These are phyloP conservation scores for Tetragnatha versicolor DNA, from an alignment of 1,140 invertebrate species.

Conservation along the genomic window DNA sequence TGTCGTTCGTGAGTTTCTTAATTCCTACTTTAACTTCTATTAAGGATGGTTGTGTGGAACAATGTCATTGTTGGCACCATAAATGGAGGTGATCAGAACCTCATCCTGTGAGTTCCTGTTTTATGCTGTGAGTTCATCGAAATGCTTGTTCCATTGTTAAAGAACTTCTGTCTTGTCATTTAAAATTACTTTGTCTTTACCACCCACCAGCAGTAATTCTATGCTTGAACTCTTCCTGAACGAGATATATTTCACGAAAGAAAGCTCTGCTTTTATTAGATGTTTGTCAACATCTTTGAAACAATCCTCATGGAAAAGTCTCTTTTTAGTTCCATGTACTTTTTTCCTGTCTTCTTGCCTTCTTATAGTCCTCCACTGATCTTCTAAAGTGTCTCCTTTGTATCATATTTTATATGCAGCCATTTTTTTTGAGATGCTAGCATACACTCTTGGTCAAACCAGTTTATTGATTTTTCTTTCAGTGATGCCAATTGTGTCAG, in stretches of 20 bases:
- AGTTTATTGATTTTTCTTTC: constrained; percentile 3
- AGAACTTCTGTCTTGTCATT: constrained; percentile 8
- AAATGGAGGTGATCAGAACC: neutral
- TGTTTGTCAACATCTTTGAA: constrained; percentile 10
- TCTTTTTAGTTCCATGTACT: neutral
- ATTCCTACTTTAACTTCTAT: constrained; percentile 6
- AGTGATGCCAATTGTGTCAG: neutral
- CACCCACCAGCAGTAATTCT: neutral
- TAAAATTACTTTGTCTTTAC: constrained; percentile 6
- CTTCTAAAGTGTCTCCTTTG: constrained; percentile 2
- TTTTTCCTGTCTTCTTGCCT: neutral
- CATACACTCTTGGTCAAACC: constrained; percentile 2
- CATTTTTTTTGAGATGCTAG: neutral
- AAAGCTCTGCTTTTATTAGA: constrained; percentile 16
- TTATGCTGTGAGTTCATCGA: neutral
- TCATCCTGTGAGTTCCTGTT: neutral
- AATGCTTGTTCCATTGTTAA: neutral
- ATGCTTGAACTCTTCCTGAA: neutral
- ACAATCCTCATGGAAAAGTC: neutral
- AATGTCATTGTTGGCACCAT: neutral
- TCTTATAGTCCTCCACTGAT: constrained; percentile 4
- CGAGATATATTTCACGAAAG: constrained; percentile 1
- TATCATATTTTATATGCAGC: constrained; percentile 2
- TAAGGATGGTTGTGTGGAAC: constrained; percentile 15
- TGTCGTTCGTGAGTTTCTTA: neutral